Conservation (phyloP, 2,113 vertebrate species). For the Tilapia sparmanii region DNA sequence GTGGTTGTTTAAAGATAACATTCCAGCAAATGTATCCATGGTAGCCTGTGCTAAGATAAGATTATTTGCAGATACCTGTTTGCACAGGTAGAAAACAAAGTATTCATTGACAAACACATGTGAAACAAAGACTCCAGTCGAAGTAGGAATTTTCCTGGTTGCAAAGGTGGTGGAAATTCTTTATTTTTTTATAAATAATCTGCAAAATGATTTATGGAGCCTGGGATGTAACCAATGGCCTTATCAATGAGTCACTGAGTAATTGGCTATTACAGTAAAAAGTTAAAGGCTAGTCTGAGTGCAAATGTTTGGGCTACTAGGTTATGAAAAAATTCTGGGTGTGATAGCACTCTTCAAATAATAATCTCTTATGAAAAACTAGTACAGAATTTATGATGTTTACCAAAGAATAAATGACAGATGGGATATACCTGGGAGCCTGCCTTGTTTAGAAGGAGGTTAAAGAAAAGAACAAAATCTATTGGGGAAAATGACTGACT, state of each 20-base stretch:
- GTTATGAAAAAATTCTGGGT: neutral
- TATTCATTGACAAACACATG: neutral
- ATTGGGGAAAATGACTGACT: conserved; percentile 74
- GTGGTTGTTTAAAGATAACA: neutral
- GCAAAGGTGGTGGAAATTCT: neutral
- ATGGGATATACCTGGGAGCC: conserved; percentile 68
- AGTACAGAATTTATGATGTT: neutral
- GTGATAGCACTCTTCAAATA: neutral
- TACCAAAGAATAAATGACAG: conserved; percentile 71
- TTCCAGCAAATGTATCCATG: neutral
- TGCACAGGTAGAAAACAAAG: neutral
- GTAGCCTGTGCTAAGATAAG: conserved; percentile 2
- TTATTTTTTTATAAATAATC: neutral
- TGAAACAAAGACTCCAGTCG: conserved; percentile 1
- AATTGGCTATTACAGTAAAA: neutral
- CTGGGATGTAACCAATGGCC: neutral
- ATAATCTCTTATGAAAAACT: neutral
- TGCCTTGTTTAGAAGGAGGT: conserved; percentile 70
- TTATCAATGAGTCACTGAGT: neutral
- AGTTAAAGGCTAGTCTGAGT: neutral
- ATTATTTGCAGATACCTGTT: neutral
- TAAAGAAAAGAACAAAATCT: conserved; percentile 12
- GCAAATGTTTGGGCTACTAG: neutral
- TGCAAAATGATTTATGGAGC: neutral
- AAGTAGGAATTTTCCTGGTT: neutral